A percentile compares a stretch with the other conserved stretches of the same genome.
These are phyloP conservation scores for Catharus bicknelli DNA, from an alignment of 2,113 vertebrate genomes.

Conservation along the genomic window DNA sequence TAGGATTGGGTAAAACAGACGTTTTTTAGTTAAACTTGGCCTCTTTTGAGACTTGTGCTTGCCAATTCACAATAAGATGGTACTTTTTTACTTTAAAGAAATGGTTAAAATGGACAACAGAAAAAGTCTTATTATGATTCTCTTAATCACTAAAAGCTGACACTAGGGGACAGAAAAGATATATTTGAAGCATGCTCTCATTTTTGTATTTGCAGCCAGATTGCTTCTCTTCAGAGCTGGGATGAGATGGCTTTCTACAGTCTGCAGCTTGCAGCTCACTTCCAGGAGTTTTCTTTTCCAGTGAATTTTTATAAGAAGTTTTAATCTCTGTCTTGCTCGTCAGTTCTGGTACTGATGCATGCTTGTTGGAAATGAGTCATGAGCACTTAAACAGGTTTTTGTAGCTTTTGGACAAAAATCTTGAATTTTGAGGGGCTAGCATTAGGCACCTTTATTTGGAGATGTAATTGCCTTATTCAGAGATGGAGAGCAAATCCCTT, in stretches of 20 bases:
- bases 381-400: background rate
- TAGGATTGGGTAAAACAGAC: background rate
- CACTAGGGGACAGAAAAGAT: background rate
- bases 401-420: background rate
- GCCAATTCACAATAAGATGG: background rate
- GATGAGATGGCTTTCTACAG: background rate
- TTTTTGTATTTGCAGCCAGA: background rate
- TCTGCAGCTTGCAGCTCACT: background rate
- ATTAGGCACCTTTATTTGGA: background rate
- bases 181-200: accelerated
- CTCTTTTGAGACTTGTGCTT: background rate
- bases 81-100: background rate
- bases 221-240: background rate
- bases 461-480: background rate
- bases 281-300: background rate
- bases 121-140: background rate
- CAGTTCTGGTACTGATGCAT: background rate
- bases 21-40: background rate
- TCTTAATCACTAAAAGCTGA: background rate
- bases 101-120: background rate
- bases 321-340: background rate
- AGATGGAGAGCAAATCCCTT: background rate
- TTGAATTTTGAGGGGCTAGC: background rate
- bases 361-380: background rate
- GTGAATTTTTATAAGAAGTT: background rate